Conservation (phyloP, 1,140 invertebrate genomes). For the Heliconius nattereri region DNA sequence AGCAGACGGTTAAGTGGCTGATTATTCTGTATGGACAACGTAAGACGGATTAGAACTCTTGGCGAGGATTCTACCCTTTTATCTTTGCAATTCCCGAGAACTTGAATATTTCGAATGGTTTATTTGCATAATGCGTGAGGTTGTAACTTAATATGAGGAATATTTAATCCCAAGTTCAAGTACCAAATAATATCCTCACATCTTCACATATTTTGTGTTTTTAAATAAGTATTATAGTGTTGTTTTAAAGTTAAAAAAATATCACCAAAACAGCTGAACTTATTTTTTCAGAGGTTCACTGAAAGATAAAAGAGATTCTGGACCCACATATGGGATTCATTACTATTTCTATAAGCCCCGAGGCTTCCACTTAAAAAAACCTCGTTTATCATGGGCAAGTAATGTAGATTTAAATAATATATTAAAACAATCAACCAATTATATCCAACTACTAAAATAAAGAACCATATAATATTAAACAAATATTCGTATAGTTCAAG, state of each 20-base stretch:
- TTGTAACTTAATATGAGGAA: neutral
- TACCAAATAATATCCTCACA: neutral
- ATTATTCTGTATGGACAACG: constrained; percentile 9
- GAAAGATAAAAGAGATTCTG: no score
- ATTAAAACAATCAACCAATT: no score
- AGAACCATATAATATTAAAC: no score
- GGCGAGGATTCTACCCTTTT: neutral
- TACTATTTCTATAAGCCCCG: no score
- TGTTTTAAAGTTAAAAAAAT: neutral
- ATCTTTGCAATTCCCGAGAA: neutral
- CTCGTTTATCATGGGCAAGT: no score
- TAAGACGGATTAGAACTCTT: constrained; percentile 4
- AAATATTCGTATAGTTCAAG: no score
- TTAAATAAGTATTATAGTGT: neutral
- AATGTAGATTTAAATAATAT: no score
- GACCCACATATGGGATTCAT: no score
- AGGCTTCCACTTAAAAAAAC: no score
- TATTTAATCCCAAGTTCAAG: neutral
- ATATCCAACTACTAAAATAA: no score
- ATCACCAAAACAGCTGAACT: no score
- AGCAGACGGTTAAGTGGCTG: neutral
- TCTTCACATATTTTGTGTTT: neutral
- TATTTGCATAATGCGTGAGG: neutral
- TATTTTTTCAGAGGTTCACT: no score
- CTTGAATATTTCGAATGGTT: neutral